phyloP scores from a whole-genome alignment of 2,113 vertebrate genomes.

The Oreochromis aureus region DNA sequence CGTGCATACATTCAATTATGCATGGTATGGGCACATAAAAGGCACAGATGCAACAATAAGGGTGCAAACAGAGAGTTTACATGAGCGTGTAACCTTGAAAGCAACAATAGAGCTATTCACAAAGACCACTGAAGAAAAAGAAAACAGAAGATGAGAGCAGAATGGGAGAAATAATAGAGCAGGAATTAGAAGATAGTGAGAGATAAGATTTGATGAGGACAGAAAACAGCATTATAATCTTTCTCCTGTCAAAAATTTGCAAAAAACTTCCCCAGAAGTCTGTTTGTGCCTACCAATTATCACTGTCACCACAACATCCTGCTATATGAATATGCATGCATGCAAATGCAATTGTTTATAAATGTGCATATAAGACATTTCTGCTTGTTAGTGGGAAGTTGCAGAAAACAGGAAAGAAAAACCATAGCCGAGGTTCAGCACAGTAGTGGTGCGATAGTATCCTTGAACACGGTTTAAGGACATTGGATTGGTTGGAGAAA shows the following conservation, averaged over 20 bases:
- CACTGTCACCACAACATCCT: neutral
- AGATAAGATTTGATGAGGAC: neutral
- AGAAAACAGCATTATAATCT: neutral
- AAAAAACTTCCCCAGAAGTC: neutral
- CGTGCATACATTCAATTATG: constrained; percentile 26
- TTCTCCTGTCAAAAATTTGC: neutral
- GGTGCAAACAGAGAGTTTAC: neutral
- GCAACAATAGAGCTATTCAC: neutral
- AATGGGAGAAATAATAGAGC: neutral
- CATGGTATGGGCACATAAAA: neutral
- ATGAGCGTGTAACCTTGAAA: constrained; percentile 8
- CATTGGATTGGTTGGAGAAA: neutral
- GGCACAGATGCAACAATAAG: neutral
- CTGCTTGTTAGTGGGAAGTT: neutral
- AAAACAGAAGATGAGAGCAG: neutral
- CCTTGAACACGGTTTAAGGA: neutral
- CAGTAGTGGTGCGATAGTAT: neutral
- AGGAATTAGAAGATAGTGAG: neutral
- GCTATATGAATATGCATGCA: constrained; percentile 15
- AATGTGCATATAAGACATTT: neutral
- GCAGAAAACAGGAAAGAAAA: neutral
- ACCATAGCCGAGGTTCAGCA: neutral
- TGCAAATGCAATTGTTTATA: neutral
- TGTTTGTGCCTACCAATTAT: constrained; percentile 12
- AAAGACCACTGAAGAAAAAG: neutral